A percentile compares a stretch with the other conserved stretches of the same genome.
These are phyloP conservation scores for Forficula auricularia DNA, from an alignment of 1,140 invertebrate species.

Conservation along the genomic window DNA sequence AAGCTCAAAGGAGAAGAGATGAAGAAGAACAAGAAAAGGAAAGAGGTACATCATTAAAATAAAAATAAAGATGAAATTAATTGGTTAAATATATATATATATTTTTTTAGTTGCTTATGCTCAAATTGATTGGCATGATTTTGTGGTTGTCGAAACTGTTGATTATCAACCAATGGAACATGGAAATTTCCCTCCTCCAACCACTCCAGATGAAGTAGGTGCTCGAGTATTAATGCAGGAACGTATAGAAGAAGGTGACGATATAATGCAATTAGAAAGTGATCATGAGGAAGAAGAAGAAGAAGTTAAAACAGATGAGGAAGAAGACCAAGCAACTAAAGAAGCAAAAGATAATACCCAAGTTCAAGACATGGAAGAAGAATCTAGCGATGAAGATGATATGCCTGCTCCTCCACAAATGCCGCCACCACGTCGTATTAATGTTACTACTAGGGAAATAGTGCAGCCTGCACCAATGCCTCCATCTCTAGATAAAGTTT, in stretches of 20 bases:
- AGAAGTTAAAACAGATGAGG: constrained; percentile 42
- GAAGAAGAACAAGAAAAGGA: constrained; percentile 91
- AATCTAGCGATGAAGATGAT: constrained; percentile 58
- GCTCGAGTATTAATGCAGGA: constrained; percentile 68
- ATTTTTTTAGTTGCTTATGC: constrained; percentile 69
- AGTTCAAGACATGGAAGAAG: constrained; percentile 78
- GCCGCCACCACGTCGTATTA: no score
- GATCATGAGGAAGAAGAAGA: constrained; percentile 33
- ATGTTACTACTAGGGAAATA: constrained; percentile 19
- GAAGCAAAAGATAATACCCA: constrained; percentile 28
- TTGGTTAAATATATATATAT: constrained; percentile 4
- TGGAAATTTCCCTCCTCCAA: constrained; percentile 90
- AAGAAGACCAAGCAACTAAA: constrained; percentile 16
- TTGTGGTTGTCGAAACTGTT: constrained; percentile 98
- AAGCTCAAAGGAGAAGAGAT: constrained; percentile 75
- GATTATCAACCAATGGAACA: constrained; percentile 95
- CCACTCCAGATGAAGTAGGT: constrained; percentile 91
- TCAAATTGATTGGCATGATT: constrained; percentile 99
- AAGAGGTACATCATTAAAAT: constrained; percentile 35
- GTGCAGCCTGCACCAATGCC: constrained; percentile 57
- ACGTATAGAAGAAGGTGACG: constrained; percentile 40
- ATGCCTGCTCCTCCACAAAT: no score
- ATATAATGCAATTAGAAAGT: constrained; percentile 58
- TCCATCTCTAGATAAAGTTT: constrained; percentile 79
- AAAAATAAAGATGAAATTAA: no score